Evolutionary conservation across 1,140 invertebrate genomes (phyloP).

Genomic region (Paramacrobiotus metropolitanus): DNA sequence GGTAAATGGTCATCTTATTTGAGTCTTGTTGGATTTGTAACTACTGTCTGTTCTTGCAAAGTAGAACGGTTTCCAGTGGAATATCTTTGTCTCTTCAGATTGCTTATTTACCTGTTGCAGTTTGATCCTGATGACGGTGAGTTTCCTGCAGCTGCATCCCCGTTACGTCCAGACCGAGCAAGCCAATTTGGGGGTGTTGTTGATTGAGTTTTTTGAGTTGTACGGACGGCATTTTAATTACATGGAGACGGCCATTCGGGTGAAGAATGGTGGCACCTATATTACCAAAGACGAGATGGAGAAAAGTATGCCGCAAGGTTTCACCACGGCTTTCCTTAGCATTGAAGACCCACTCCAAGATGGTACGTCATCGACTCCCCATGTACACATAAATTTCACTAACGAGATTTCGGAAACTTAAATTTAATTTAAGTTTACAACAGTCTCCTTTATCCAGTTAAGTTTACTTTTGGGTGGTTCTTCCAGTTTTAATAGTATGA

Average conservation of each 20-base stretch:
- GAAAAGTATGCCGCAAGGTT: conserved; percentile 66
- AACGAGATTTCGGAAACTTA: background rate
- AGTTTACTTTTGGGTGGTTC: background rate
- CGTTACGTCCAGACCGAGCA: conserved; percentile 32
- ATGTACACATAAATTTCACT: too few relatives aligned
- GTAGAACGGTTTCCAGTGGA: background rate
- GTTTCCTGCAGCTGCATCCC: conserved; percentile 69
- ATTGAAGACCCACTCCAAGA: conserved; percentile 92
- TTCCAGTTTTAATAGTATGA: too few relatives aligned
- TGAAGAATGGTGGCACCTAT: conserved; percentile 78
- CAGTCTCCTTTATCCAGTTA: background rate
- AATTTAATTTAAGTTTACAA: background rate
- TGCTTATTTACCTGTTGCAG: conserved; percentile 24
- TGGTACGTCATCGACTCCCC: conserved; percentile 28
- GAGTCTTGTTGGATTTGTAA: background rate
- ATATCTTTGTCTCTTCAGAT: too few relatives aligned
- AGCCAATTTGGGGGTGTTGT: conserved; percentile 66
- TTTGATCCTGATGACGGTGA: conserved; percentile 90
- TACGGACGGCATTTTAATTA: conserved; percentile 90
- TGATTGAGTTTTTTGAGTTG: conserved; percentile 92
- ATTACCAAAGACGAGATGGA: conserved; percentile 76
- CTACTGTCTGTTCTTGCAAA: background rate
- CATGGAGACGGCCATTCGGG: conserved; percentile 70
- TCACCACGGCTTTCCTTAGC: conserved; percentile 69
- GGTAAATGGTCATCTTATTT: background rate